Evolutionary conservation across 2,113 vertebrate genomes (phyloP), one percentile per base, ranked within the genome.

Genomic region (Lethenteron camtschaticum): DNA sequence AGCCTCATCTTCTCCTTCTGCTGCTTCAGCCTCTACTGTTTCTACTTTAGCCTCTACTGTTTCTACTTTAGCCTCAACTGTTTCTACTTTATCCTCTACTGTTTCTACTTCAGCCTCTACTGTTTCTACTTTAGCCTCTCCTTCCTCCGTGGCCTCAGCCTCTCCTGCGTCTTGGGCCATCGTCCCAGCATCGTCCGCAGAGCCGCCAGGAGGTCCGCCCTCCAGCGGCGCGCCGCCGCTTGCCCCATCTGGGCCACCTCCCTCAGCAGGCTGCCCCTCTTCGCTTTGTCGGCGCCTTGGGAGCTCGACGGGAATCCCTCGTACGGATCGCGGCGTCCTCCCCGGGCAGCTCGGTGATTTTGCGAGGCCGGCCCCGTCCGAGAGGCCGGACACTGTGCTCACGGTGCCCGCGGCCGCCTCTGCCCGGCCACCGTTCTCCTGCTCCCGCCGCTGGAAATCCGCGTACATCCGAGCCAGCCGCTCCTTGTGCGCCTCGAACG

Each of bases 401-500:
- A 87, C 58, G 2, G 77, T 71, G 73, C 72, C 41, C 18, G 75
- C 78, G 74, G 81, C 76, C 41, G 41, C 41, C 41, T 41, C 41
- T 70, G 0, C 2, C 0, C 9, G 56, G 12, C 41, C 74, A 70
- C 73, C 72, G 18, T 74, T 78, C 12, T 81, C 78, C n/a, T 75
- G 81, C 76, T 72, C 81, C 74, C 79, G 84, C 5, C 73, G 80
- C 75, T 91, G 86, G 78, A 92, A 91, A 72, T 92, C 87, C 12
- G 76, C 81, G 75, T 90, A 92, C 76, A 87, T 81, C 70, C 59
- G 82, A 68, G 89, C 85, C 76, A 97, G 80, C 73, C 77, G 88
- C 71, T 90, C 87, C 75, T 88, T 96, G 80, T 99, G 91, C 76
- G 88, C 84, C 82, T 99, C 94, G 77, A 89, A 99, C 72, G 90